phyloP scores from a whole-genome alignment of 2,888 invertebrate genomes.

The Craniophora ligustri region DNA sequence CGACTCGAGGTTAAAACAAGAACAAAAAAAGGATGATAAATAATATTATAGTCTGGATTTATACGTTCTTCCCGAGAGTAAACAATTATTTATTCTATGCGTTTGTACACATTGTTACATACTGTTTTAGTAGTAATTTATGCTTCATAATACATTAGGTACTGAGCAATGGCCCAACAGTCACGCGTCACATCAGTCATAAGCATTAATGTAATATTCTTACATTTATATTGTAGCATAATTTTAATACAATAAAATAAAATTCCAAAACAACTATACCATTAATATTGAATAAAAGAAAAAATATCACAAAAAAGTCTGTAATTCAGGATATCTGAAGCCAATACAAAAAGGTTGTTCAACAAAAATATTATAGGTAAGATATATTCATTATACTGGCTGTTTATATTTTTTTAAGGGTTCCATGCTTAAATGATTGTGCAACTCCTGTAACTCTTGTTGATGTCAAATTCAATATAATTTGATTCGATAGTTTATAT shows the following conservation, averaged over 20 bases:
- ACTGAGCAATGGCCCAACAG: conserved; percentile 23
- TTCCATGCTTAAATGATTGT: too few relatives aligned
- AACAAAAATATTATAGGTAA: background rate
- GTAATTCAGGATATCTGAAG: background rate
- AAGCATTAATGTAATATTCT: conserved; percentile 8
- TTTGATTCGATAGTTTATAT: too few relatives aligned
- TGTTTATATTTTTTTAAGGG: too few relatives aligned
- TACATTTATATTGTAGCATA: conserved; percentile 26
- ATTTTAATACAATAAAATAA: conserved; percentile 22
- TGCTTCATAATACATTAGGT: background rate
- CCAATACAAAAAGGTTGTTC: background rate
- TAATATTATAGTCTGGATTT: background rate
- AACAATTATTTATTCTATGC: conserved; percentile 2
- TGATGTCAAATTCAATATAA: too few relatives aligned
- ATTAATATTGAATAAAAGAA: conserved; percentile 7
- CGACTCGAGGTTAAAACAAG: background rate
- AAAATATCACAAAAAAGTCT: conserved; percentile 13
- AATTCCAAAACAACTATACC: conserved; percentile 19
- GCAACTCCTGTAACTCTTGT: too few relatives aligned
- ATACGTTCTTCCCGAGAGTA: background rate
- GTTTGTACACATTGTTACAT: background rate
- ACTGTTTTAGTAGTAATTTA: conserved; percentile 1
- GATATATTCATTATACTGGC: too few relatives aligned
- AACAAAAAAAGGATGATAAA: background rate
- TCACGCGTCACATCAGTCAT: conserved; percentile 11